A percentile compares a stretch with the other conserved stretches of the same genome.
These are phyloP conservation scores for Spinibarbus caldwelli DNA, from an alignment of 2,797 vertebrate species.

Conservation along the genomic window DNA sequence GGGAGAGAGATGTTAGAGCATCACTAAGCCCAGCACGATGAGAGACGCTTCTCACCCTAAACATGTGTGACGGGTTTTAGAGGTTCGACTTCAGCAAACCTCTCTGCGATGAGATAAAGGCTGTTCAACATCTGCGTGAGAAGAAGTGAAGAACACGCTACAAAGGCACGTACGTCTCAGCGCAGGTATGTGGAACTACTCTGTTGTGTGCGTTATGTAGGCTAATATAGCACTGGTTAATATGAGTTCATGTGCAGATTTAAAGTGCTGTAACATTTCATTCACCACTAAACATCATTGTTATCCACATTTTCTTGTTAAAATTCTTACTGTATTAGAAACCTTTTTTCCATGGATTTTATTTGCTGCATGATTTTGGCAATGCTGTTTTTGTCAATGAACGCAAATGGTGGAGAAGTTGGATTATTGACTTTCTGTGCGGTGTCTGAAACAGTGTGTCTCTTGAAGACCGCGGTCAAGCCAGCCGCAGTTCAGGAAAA, in stretches of 20 bases:
- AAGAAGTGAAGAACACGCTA: not conserved
- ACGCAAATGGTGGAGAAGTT: not conserved
- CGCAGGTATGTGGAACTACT: conserved; percentile 11
- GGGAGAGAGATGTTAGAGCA: conserved; percentile 12
- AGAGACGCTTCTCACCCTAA: not conserved
- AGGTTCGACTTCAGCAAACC: not conserved
- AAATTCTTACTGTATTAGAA: not conserved
- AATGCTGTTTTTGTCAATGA: not conserved
- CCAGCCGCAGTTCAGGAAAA: too few species aligned
- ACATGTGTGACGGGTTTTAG: conserved; percentile 14
- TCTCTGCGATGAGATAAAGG: not conserved
- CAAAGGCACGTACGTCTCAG: not conserved
- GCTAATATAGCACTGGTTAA: not conserved
- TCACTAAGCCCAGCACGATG: not conserved
- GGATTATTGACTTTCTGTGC: not conserved
- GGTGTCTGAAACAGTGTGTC: not conserved
- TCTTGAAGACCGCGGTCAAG: too few species aligned
- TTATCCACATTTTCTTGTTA: not conserved
- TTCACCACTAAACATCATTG: not conserved
- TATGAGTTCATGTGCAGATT: not conserved
- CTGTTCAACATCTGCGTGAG: not conserved
- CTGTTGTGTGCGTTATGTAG: not conserved
- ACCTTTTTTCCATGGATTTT: not conserved
- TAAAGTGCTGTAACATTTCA: not conserved
- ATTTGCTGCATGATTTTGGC: not conserved